phyloP scores from a whole-genome alignment of 2,797 vertebrate species.

The Nannoperca obscura region DNA sequence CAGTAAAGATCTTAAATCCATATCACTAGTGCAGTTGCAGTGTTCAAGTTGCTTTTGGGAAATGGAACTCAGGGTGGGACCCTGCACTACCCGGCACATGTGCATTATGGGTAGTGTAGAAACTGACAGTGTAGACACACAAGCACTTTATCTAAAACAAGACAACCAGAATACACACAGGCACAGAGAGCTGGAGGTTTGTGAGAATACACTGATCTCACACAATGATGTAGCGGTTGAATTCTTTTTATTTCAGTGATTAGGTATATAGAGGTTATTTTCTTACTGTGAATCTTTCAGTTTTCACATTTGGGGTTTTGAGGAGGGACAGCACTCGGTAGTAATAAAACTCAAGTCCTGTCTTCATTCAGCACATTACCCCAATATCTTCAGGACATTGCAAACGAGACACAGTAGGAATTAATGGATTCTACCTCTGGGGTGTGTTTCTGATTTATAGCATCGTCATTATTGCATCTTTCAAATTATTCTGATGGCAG shows the following conservation, averaged over 20 bases:
- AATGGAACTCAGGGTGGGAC: slow-evolving; percentile 58
- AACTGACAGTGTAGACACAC: slow-evolving; percentile 46
- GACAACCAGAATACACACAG: slow-evolving; percentile 32
- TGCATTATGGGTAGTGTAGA: slow-evolving; percentile 49
- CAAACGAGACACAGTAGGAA: slow-evolving; percentile 1
- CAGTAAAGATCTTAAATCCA: slow-evolving; percentile 13
- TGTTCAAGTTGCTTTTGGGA: slow-evolving; percentile 50
- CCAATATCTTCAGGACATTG: slow-evolving; percentile 10
- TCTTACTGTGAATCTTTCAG: slow-evolving; percentile 11
- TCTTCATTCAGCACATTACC: slow-evolving; percentile 31
- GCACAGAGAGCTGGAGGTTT: slow-evolving; percentile 7
- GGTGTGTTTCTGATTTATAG: slow-evolving; percentile 15
- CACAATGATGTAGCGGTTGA: slow-evolving; percentile 10
- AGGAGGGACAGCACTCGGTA: too few relatives aligned
- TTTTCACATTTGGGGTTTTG: slow-evolving; percentile 7
- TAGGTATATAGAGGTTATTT: slow-evolving; percentile 29
- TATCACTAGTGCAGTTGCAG: slow-evolving; percentile 27
- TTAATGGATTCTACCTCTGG: slow-evolving; percentile 33
- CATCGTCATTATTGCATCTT: neutral
- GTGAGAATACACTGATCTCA: slow-evolving; percentile 17
- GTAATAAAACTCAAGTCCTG: too few relatives aligned
- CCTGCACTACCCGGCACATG: slow-evolving; percentile 38
- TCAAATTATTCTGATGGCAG: slow-evolving; percentile 4
- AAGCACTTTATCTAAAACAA: slow-evolving; percentile 72
- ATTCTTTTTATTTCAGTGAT: slow-evolving; percentile 12